Percentiles rank a stretch among this genome's conserved stretches.
These are phyloP conservation scores for Microvelia longipes DNA, from an alignment of 1,140 invertebrate genomes.

Conservation along the genomic window DNA sequence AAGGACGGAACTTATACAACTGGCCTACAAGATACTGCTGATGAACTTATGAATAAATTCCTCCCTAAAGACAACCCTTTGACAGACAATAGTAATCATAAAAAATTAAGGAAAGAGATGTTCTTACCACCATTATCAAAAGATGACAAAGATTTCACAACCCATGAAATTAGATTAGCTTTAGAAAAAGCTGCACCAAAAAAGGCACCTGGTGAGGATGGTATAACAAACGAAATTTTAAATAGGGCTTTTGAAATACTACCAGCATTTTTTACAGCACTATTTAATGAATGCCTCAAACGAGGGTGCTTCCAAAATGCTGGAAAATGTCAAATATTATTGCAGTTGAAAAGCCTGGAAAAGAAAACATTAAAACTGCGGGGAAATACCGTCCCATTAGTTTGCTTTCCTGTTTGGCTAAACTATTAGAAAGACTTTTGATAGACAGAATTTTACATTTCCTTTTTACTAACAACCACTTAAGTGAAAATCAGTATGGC, in stretches of 20 bases:
- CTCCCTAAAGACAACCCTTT: background rate
- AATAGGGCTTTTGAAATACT: background rate
- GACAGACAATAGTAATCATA: background rate
- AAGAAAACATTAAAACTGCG: background rate
- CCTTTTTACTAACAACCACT: background rate
- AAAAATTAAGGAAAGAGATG: background rate
- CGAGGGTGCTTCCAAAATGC: background rate
- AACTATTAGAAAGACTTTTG: constrained; percentile 3
- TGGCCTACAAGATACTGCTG: background rate
- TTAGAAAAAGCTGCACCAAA: background rate
- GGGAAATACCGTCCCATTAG: constrained; percentile 4
- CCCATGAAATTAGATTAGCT: background rate
- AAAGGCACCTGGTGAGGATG: constrained; percentile 1
- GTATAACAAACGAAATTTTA: background rate
- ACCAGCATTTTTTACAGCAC: background rate
- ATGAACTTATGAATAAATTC: background rate
- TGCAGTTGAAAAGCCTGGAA: background rate
- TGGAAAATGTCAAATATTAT: constrained; percentile 4
- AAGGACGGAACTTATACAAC: background rate
- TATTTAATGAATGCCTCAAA: background rate
- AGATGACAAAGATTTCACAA: background rate
- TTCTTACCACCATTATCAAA: background rate
- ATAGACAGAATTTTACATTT: constrained; percentile 3
- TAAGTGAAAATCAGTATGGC: constrained; percentile 4
- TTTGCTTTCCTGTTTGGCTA: background rate